Conservation (phyloP, 2,888 invertebrate species). For the Caradrina clavipalpis region DNA sequence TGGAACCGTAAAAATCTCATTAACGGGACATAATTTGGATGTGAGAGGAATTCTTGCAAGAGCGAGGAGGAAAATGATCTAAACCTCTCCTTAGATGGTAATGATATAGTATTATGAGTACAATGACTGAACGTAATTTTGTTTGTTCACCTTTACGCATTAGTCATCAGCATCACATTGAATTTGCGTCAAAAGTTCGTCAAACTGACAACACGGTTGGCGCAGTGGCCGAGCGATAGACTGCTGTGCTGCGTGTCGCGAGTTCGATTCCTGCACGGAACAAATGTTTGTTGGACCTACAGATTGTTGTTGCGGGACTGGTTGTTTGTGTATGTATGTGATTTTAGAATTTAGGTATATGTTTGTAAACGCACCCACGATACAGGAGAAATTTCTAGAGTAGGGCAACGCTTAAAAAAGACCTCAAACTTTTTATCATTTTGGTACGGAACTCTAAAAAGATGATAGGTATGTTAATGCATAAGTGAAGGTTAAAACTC, state of each 20-base stretch:
- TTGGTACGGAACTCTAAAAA: not conserved
- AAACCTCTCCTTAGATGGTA: constrained; percentile 1
- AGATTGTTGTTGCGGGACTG: too few relatives aligned
- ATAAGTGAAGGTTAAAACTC: not conserved
- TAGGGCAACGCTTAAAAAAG: too few relatives aligned
- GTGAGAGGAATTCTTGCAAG: not conserved
- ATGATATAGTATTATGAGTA: constrained; percentile 16
- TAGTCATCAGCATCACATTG: constrained; percentile 2
- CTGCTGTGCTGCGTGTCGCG: too few relatives aligned
- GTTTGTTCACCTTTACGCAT: constrained; percentile 3
- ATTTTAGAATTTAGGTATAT: too few relatives aligned
- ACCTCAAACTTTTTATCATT: too few relatives aligned
- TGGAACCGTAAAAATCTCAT: constrained; percentile 22
- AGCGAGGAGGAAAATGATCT: constrained; percentile 14
- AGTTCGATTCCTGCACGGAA: too few relatives aligned
- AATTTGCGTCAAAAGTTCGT: not conserved
- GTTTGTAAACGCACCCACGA: too few relatives aligned
- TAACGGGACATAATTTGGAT: constrained; percentile 20
- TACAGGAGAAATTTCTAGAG: too few relatives aligned
- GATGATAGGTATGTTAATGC: not conserved
- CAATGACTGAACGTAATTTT: not conserved
- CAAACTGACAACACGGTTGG: too few relatives aligned
- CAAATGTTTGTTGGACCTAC: too few relatives aligned
- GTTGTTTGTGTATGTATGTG: too few relatives aligned
- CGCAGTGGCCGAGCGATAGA: too few relatives aligned